Percentiles rank a stretch among this genome's conserved stretches.
These are phyloP conservation scores for Ptiloglossa arizonensis DNA, from an alignment of 1,140 invertebrate genomes.

Conservation along the genomic window DNA sequence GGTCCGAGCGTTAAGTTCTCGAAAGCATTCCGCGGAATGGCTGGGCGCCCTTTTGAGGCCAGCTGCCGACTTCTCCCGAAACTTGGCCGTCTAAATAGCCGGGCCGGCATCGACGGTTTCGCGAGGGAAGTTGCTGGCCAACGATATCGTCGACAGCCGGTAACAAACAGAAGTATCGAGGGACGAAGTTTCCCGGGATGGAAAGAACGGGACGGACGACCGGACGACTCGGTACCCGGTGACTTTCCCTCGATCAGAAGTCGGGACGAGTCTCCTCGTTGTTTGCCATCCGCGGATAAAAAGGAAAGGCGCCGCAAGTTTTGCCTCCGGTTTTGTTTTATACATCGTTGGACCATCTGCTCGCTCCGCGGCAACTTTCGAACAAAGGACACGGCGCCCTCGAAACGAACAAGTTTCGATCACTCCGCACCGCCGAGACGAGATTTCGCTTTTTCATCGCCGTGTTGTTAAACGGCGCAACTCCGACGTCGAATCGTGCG, in stretches of 20 bases:
- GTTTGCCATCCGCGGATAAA: background rate
- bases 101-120: slow-evolving; percentile 56
- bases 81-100: slow-evolving; percentile 70
- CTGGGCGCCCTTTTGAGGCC: slow-evolving; percentile 65
- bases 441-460: background rate
- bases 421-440: background rate
- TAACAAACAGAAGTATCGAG: slow-evolving; percentile 33
- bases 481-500: too few species aligned
- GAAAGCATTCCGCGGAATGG: slow-evolving; percentile 49
- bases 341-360: background rate
- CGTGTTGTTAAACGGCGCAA: too few species aligned
- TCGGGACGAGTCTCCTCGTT: slow-evolving; percentile 5
- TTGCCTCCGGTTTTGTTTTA: slow-evolving; percentile 5
- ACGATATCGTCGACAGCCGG: slow-evolving; percentile 49
- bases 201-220: slow-evolving; percentile 46
- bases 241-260: slow-evolving; percentile 41
- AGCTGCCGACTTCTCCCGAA: slow-evolving; percentile 63
- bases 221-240: background rate
- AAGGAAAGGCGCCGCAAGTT: slow-evolving; percentile 10
- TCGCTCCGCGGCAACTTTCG: slow-evolving; percentile 16
- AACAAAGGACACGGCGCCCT: background rate
- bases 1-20: slow-evolving; percentile 53
- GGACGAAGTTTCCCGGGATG: slow-evolving; percentile 45
- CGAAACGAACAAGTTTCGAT: slow-evolving; percentile 18
- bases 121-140: slow-evolving; percentile 47